phyloP scores from a whole-genome alignment of 2,888 invertebrate species.

The Epicampocera succincta region DNA sequence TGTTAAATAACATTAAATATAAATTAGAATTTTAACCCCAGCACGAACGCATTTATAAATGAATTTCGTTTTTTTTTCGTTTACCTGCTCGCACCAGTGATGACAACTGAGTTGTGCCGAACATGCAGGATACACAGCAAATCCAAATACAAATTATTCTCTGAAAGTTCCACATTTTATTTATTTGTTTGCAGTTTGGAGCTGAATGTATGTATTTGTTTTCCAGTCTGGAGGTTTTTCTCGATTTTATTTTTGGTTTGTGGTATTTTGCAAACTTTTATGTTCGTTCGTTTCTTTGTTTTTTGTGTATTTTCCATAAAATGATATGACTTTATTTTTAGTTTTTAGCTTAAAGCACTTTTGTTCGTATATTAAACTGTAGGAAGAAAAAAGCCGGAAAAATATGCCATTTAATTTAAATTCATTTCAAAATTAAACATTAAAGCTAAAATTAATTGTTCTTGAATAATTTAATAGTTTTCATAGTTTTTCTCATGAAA shows the following conservation, averaged over 20 bases:
- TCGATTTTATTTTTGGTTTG: constrained; percentile 2
- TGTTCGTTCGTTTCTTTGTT: not conserved
- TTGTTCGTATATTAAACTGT: constrained; percentile 1
- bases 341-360: constrained; percentile 20
- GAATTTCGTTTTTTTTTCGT: constrained; percentile 43
- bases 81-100: constrained; percentile 69
- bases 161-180: constrained; percentile 71
- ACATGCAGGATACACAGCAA: constrained; percentile 71
- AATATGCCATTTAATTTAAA: not conserved
- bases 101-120: constrained; percentile 69
- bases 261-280: constrained; percentile 23
- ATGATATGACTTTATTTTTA: constrained; percentile 39
- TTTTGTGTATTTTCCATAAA: constrained; percentile 2
- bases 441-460: not conserved
- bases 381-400: not conserved
- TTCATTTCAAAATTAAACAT: not conserved
- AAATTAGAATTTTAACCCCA: constrained; percentile 18
- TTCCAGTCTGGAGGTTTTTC: constrained; percentile 23
- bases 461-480: not conserved
- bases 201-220: constrained; percentile 23
- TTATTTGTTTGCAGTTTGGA: constrained; percentile 10
- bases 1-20: constrained; percentile 36
- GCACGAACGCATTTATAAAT: not conserved
- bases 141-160: constrained; percentile 72
- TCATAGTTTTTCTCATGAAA: no score